Evolutionary conservation across 2,113 vertebrate genomes (phyloP).

Genomic region (Agapornis roseicollis): DNA sequence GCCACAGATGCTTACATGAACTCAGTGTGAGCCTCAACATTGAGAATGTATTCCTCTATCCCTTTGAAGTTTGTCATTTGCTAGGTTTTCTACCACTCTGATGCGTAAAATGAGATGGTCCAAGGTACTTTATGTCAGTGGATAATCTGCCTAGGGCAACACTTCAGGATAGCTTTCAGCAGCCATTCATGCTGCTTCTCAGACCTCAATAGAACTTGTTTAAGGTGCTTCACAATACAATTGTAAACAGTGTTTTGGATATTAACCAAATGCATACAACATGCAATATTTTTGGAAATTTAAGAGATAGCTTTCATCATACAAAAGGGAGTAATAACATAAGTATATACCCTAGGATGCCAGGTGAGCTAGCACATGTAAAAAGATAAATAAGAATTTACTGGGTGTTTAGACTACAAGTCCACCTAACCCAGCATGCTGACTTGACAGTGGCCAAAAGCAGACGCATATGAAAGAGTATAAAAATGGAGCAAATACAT

Average conservation of each 20-base stretch:
- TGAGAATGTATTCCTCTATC: background rate
- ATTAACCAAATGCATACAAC: background rate
- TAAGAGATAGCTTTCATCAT: background rate
- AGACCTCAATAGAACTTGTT: background rate
- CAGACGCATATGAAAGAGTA: background rate
- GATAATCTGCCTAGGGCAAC: background rate
- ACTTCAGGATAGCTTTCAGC: background rate
- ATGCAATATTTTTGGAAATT: background rate
- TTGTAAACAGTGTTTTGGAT: background rate
- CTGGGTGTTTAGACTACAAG: background rate
- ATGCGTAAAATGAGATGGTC: background rate
- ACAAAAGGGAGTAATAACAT: background rate
- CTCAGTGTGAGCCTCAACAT: background rate
- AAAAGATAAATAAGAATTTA: background rate
- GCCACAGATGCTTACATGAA: background rate
- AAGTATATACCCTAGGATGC: background rate
- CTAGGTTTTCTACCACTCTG: background rate
- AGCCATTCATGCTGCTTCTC: background rate
- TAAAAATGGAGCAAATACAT: background rate
- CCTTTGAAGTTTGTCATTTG: background rate
- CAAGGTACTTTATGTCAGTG: background rate
- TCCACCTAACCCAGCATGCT: background rate
- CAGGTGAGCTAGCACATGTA: background rate
- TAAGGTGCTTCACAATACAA: background rate
- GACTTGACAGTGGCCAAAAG: background rate